These are phyloP conservation scores for Bujurquina vittata DNA, from an alignment of 2,113 vertebrate species.

Conservation along the genomic window DNA sequence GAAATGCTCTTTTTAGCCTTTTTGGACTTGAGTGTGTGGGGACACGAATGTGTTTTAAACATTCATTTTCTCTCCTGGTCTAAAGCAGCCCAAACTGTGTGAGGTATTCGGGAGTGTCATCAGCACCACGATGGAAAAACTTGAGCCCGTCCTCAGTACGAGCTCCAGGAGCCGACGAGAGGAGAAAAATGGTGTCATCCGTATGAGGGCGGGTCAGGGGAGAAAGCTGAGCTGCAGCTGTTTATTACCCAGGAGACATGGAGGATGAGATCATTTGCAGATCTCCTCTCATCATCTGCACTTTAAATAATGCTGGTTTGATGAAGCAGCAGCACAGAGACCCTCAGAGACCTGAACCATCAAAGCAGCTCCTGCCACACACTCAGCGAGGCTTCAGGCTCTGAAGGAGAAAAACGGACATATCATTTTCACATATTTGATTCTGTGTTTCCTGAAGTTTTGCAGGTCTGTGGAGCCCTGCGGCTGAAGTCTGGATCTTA, in stretches of 20 bases:
- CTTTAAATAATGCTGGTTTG: neutral
- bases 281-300: neutral
- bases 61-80: neutral
- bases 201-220: neutral
- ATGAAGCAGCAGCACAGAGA: neutral
- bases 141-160: neutral
- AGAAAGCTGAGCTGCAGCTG: neutral
- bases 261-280: neutral
- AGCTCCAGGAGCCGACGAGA: neutral
- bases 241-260: neutral
- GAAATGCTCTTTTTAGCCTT: neutral
- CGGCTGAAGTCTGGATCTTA: accelerated
- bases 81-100: neutral
- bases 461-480: neutral
- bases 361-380: neutral
- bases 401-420: neutral
- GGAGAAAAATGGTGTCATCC: conserved; percentile 3
- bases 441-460: neutral
- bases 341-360: neutral
- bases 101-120: neutral
- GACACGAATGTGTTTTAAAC: neutral
- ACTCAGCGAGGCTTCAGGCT: too few species aligned
- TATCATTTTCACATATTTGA: neutral
- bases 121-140: neutral
- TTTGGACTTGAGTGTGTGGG: neutral